A percentile compares a stretch with the other conserved stretches of the same genome.
Evolutionary conservation across 2,797 vertebrate species (phyloP).

Genomic region (Phataginus tricuspis): DNA sequence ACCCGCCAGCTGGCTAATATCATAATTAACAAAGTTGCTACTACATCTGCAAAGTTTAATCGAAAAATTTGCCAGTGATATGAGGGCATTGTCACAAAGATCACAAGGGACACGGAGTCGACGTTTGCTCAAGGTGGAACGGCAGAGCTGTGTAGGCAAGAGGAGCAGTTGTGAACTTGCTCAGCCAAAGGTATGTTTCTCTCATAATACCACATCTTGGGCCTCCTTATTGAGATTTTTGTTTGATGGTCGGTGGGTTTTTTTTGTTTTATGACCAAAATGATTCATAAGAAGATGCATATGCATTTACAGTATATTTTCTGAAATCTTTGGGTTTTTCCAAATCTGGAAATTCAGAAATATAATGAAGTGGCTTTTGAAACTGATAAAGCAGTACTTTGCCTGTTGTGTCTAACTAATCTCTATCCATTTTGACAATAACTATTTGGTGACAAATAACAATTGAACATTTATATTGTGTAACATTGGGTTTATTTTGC

Average conservation of each 20-base stretch:
- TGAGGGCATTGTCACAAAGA: constrained; percentile 86
- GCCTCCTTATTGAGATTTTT: constrained; percentile 51
- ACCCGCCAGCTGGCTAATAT: constrained; percentile 88
- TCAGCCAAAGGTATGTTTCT: constrained; percentile 86
- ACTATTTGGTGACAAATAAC: background rate
- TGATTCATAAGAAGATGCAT: constrained; percentile 40
- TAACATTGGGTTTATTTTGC: constrained; percentile 14
- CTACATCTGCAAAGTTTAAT: constrained; percentile 89
- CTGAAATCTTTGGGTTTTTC: background rate
- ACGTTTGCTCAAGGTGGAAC: constrained; percentile 83
- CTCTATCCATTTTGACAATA: constrained; percentile 37
- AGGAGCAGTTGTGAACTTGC: constrained; percentile 73
- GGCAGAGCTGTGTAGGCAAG: constrained; percentile 78
- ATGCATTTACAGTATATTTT: background rate
- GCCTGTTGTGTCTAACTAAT: background rate
- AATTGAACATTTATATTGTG: background rate
- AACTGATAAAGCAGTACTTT: constrained; percentile 20
- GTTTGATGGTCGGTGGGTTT: background rate
- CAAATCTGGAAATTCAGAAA: constrained; percentile 56
- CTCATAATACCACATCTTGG: constrained; percentile 50
- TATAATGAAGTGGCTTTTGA: constrained; percentile 32
- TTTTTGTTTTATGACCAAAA: constrained; percentile 58
- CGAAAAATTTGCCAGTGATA: constrained; percentile 84
- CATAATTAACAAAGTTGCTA: constrained; percentile 90
- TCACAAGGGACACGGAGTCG: constrained; percentile 81